Evolutionary conservation across 2,113 vertebrate genomes (phyloP), one percentile per base, ranked within the genome.

Genomic region (Meles meles): DNA sequence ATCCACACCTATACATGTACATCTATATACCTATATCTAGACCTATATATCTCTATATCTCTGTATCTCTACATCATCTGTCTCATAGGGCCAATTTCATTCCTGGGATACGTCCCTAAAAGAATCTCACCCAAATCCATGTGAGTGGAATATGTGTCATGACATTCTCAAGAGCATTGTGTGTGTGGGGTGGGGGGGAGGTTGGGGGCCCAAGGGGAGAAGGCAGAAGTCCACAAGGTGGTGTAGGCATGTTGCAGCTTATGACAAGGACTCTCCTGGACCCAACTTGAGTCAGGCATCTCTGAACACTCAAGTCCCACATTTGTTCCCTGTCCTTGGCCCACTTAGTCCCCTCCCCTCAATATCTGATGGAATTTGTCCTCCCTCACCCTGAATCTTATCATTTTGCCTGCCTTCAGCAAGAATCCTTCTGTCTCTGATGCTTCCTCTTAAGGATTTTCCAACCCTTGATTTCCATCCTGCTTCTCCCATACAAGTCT

Each of bases 171-270:
- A 65, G 8, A 29, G 11, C 49, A 21, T 1, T 69, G 18, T 82
- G 13, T 84, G 27, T 82, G 0, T 17, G 39, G n/a, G n/a, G n/a
- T 25, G 59, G 21, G 0, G 3, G 8, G 42, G 34, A 11, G 2
- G 2, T 8, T 0, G 3, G 17, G 42, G 23, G 37, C 8, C 5
- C 7, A 31, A 55, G 17, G 52, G 27, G 7, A 14, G 23, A 42
- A 0, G 10, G 31, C 2, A 0, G 0, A 34, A 18, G n/a, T 31
- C 11, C 42, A 20, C 2, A 0, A 37, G 4, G 52, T 23, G 23
- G 27, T 39, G 31, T 47, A 12, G 17, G 10, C 21, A 10, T 8
- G 13, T 23, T 25, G 31, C 6, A 7, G 5, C 6, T 80, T 65
- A 39, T 6, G 34, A 52, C 11, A 21, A 39, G 47, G 27, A 17